phyloP scores from a whole-genome alignment of 2,113 vertebrate species.

The Varanus komodoensis region DNA sequence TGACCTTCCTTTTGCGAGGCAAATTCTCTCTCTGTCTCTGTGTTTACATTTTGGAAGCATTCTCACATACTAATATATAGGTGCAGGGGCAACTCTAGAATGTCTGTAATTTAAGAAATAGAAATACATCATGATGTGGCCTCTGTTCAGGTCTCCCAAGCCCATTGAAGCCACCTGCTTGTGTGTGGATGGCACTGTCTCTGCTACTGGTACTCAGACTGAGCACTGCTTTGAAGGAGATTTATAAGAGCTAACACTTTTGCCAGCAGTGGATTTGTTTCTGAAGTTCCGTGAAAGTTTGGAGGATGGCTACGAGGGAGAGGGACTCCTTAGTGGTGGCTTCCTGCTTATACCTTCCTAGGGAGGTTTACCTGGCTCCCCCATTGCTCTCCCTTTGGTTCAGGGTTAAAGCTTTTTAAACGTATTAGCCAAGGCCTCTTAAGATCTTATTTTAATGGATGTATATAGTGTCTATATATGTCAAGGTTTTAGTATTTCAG shows the following conservation, averaged over 20 bases:
- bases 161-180: neutral
- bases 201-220: neutral
- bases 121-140: no score
- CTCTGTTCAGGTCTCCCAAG: neutral
- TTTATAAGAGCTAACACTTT: conserved; percentile 49
- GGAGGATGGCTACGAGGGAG: neutral
- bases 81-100: no score
- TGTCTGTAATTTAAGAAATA: no score
- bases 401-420: neutral
- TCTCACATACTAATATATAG: no score
- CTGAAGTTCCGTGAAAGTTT: conserved; percentile 24
- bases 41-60: no score
- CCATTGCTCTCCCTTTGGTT: neutral
- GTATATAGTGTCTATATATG: neutral
- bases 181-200: neutral
- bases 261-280: conserved; percentile 38
- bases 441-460: neutral
- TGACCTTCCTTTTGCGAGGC: no score
- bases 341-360: neutral
- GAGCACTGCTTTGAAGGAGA: neutral
- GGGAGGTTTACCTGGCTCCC: neutral
- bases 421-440: neutral
- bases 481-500: neutral
- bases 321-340: neutral
- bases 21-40: no score